These are phyloP conservation scores for Embidobia sp. DNA, from an alignment of 2,888 invertebrate species.

Conservation along the genomic window DNA sequence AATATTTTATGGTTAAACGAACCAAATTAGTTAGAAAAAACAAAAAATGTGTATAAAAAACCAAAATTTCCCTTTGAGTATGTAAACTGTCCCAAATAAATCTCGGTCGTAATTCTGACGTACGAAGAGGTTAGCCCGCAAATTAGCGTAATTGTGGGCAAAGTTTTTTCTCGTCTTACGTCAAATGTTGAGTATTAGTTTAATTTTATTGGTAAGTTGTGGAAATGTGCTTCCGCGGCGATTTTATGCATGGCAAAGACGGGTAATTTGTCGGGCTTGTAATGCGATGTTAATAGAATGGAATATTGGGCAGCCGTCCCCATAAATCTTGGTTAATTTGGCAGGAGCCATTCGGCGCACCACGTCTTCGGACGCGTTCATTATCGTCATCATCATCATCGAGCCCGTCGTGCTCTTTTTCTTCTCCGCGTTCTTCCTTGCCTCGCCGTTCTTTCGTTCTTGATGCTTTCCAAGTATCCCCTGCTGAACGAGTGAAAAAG, in stretches of 20 bases:
- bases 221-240: slow-evolving; percentile 53
- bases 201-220: slow-evolving; percentile 33
- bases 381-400: slow-evolving; percentile 59
- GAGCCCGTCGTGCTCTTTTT: slow-evolving; percentile 30
- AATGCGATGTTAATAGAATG: slow-evolving; percentile 80
- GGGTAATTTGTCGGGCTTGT: slow-evolving; percentile 72
- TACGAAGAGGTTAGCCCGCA: slow-evolving; percentile 1
- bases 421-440: slow-evolving; percentile 28
- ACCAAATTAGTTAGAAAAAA: too few species aligned
- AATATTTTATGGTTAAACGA: too few species aligned
- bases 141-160: slow-evolving; percentile 22
- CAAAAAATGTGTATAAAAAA: too few species aligned
- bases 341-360: slow-evolving; percentile 74
- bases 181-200: slow-evolving; percentile 23
- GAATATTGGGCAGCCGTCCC: slow-evolving; percentile 74
- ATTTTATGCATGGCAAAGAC: slow-evolving; percentile 49
- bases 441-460: slow-evolving; percentile 31
- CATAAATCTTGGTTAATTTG: slow-evolving; percentile 81
- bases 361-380: slow-evolving; percentile 52
- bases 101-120: slow-evolving; percentile 7
- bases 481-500: slow-evolving; percentile 60
- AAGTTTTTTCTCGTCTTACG: slow-evolving; percentile 1
- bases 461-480: slow-evolving; percentile 52
- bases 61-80: too few species aligned
- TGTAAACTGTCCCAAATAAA: slow-evolving; percentile 14